Percentiles rank a stretch among this genome's conserved stretches.
phyloP scores from a whole-genome alignment of 2,888 invertebrate genomes.

The Marronus borbonicus region DNA sequence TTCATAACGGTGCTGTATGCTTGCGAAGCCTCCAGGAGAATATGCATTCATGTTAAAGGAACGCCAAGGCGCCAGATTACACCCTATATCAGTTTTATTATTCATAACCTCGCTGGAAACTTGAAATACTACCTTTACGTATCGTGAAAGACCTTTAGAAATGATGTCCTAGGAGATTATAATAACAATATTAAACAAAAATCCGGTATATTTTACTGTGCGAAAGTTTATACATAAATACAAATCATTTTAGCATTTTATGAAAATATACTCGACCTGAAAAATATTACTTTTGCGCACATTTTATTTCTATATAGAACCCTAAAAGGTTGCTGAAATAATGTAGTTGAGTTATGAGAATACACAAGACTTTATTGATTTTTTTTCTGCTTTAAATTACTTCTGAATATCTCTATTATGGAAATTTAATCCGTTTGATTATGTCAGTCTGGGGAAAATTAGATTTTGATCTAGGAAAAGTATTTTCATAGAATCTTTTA shows the following conservation, averaged over 20 bases:
- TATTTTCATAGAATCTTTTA: too few species aligned
- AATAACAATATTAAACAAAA: slow-evolving; percentile 43
- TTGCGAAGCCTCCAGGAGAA: slow-evolving; percentile 58
- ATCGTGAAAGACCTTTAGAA: slow-evolving; percentile 67
- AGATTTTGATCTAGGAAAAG: too few species aligned
- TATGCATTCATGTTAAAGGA: slow-evolving; percentile 63
- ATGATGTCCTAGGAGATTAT: slow-evolving; percentile 67
- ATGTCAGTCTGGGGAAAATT: too few species aligned
- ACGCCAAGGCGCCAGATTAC: slow-evolving; percentile 65
- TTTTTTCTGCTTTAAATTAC: too few species aligned
- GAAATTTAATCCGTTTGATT: too few species aligned
- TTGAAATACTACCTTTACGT: slow-evolving; percentile 68
- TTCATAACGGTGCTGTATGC: not conserved
- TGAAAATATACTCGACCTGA: not conserved
- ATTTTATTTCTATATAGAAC: not conserved
- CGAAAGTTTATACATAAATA: slow-evolving; percentile 43
- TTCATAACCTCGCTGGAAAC: slow-evolving; percentile 68
- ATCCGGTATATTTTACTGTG: slow-evolving; percentile 15
- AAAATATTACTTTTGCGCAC: not conserved
- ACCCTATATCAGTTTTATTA: slow-evolving; percentile 70
- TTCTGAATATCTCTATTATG: too few species aligned
- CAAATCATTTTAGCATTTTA: slow-evolving; percentile 30
- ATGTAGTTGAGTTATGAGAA: too few species aligned
- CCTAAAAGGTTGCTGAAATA: not conserved
- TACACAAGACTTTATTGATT: too few species aligned